A percentile compares a stretch with the other conserved stretches of the same genome.
Evolutionary conservation across 2,113 vertebrate species (phyloP).

Genomic region (Symphodus melops): DNA sequence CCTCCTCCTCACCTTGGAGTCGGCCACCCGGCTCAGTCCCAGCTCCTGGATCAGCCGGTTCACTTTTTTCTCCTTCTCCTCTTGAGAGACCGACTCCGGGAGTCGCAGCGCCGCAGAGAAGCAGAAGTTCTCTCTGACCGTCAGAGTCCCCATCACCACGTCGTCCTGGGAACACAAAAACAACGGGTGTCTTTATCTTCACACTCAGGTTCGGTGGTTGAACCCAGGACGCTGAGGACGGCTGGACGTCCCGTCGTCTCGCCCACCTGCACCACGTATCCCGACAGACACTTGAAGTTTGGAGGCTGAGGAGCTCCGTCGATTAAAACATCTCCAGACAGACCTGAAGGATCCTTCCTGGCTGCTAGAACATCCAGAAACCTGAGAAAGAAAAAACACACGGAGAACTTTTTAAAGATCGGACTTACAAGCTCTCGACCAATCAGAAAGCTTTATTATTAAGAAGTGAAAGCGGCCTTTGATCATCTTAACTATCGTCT

Average conservation of each 20-base stretch:
- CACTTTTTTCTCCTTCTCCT: constrained; percentile 86
- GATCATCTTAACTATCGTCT: too few species aligned
- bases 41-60: constrained; percentile 88
- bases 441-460: neutral
- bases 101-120: constrained; percentile 95
- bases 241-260: constrained; percentile 7
- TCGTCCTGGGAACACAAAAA: constrained; percentile 84
- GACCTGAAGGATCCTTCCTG: constrained; percentile 82
- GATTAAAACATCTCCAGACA: constrained; percentile 82
- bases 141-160: constrained; percentile 95
- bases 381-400: constrained; percentile 60
- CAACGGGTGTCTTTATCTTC: too few species aligned
- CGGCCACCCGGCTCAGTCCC: constrained; percentile 90
- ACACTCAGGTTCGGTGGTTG: too few species aligned
- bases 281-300: constrained; percentile 94
- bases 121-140: constrained; percentile 92
- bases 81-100: constrained; percentile 79
- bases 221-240: too few species aligned
- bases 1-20: constrained; percentile 86
- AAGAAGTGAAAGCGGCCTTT: too few species aligned
- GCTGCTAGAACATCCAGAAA: constrained; percentile 86
- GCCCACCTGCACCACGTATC: constrained; percentile 93
- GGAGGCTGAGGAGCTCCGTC: constrained; percentile 90
- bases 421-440: neutral
- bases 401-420: neutral